These are phyloP conservation scores for Yoshiicerus persimilis DNA, from an alignment of 1,140 invertebrate species.

Conservation along the genomic window DNA sequence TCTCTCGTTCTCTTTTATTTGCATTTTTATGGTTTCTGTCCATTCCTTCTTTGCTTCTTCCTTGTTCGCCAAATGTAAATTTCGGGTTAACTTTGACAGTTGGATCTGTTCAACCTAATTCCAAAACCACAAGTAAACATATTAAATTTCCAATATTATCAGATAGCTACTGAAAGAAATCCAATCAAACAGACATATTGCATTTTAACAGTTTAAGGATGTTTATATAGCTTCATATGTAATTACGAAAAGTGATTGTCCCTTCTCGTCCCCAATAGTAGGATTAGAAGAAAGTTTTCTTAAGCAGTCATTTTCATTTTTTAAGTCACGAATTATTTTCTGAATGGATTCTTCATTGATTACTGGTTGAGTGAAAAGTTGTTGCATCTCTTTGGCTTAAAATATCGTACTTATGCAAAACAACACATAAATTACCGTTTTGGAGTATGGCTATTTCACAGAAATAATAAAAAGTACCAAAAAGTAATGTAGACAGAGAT, in stretches of 20 bases:
- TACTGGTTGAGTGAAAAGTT: slow-evolving; percentile 62
- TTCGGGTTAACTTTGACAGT: not conserved
- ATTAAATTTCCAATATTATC: not conserved
- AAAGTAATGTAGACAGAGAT: slow-evolving; percentile 64
- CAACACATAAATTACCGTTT: too few relatives aligned
- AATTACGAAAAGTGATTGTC: too few relatives aligned
- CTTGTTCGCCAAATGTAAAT: slow-evolving; percentile 39
- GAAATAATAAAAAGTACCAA: slow-evolving; percentile 55
- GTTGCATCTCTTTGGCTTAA: slow-evolving; percentile 63
- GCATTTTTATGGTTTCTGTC: slow-evolving; percentile 59
- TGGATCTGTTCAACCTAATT: not conserved
- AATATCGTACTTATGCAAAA: slow-evolving; percentile 17
- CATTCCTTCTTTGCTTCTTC: slow-evolving; percentile 54
- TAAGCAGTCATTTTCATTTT: slow-evolving; percentile 64
- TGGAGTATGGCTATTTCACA: not conserved
- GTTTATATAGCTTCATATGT: not conserved
- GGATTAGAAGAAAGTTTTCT: slow-evolving; percentile 55
- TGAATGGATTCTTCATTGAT: slow-evolving; percentile 65
- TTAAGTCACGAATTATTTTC: slow-evolving; percentile 62
- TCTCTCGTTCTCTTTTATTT: slow-evolving; percentile 61
- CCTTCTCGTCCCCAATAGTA: too few relatives aligned
- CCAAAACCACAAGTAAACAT: not conserved
- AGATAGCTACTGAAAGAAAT: not conserved
- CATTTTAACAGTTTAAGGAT: not conserved
- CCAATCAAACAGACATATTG: not conserved